Conservation (phyloP, 1,140 invertebrate genomes). For the Bombus haemorrhoidalis region DNA sequence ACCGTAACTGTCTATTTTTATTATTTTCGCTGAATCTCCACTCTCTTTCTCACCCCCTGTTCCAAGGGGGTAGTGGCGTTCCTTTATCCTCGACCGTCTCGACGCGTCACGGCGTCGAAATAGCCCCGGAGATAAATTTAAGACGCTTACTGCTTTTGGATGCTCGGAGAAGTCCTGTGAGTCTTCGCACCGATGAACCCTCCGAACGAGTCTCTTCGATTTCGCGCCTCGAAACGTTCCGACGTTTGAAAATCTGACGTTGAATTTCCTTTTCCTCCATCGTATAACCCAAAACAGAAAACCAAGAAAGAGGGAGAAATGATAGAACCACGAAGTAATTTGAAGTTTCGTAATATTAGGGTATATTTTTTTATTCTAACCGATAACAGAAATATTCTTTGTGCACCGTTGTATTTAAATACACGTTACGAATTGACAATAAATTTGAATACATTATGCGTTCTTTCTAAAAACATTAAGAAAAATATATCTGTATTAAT, state of each 20-base stretch:
- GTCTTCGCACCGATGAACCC: slow-evolving; percentile 74
- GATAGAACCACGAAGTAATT: too few species aligned
- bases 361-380: too few species aligned
- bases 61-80: slow-evolving; percentile 11
- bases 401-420: too few species aligned
- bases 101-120: slow-evolving; percentile 68
- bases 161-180: slow-evolving; percentile 67
- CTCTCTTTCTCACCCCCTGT: background rate
- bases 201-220: slow-evolving; percentile 11
- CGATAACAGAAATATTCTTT: too few species aligned
- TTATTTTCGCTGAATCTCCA: slow-evolving; percentile 71
- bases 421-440: too few species aligned
- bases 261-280: too few species aligned
- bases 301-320: too few species aligned
- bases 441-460: too few species aligned
- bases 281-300: too few species aligned
- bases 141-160: slow-evolving; percentile 80
- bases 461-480: too few species aligned
- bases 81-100: slow-evolving; percentile 52
- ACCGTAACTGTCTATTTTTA: slow-evolving; percentile 80
- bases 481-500: too few species aligned
- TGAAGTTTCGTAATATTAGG: too few species aligned
- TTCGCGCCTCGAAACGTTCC: background rate
- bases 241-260: background rate
- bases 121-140: slow-evolving; percentile 79